phyloP scores from a whole-genome alignment of 1,140 invertebrate genomes.

The Saccostrea echinata region DNA sequence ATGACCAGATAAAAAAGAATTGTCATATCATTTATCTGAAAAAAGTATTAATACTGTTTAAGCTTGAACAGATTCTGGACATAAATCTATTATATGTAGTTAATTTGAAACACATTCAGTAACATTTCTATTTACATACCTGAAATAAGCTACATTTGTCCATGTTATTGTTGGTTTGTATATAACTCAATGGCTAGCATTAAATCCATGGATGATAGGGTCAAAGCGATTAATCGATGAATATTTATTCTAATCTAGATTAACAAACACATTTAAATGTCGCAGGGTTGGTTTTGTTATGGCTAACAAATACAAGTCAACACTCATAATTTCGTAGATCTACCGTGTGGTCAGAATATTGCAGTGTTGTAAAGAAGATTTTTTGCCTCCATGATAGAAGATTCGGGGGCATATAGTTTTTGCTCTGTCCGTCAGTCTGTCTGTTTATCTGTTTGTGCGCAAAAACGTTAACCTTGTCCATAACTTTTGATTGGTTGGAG shows the following conservation, averaged over 20 bases:
- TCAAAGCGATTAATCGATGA: neutral
- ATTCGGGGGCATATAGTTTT: too few species aligned
- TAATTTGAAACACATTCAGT: neutral
- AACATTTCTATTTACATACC: neutral
- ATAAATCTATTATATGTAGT: neutral
- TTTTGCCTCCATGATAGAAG: too few species aligned
- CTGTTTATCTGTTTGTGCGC: too few species aligned
- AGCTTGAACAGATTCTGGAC: neutral
- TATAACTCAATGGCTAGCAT: neutral
- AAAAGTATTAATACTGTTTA: neutral
- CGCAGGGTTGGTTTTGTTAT: neutral
- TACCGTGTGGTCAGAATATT: too few species aligned
- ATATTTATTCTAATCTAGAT: constrained; percentile 14
- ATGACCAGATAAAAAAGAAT: neutral
- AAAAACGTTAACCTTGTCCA: too few species aligned
- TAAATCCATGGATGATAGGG: constrained; percentile 18
- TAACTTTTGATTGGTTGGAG: too few species aligned
- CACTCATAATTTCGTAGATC: too few species aligned
- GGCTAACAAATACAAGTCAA: neutral
- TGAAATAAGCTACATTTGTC: neutral
- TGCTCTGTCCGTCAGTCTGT: too few species aligned
- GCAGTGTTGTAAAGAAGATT: too few species aligned
- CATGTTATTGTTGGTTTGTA: neutral
- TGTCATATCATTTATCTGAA: neutral
- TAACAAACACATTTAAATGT: neutral